A percentile compares a stretch with the other conserved stretches of the same genome.
Evolutionary conservation across 2,888 invertebrate genomes (phyloP).

Genomic region (Xestia ashworthii): DNA sequence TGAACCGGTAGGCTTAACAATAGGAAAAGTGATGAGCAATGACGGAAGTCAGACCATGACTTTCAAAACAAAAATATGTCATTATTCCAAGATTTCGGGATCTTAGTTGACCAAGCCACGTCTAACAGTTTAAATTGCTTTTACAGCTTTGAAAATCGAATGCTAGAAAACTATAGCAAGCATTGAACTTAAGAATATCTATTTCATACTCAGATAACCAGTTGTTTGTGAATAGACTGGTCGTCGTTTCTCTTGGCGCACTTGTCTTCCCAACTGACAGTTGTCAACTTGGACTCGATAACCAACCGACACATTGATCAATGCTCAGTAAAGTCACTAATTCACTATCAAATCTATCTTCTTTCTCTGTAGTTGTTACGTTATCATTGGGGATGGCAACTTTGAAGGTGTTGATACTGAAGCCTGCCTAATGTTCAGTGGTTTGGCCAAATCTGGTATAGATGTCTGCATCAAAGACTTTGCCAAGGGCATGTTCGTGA

Average conservation of each 20-base stretch:
- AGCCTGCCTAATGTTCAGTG: background rate
- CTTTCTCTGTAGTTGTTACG: conserved; percentile 4
- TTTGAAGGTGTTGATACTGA: background rate
- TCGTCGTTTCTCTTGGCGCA: conserved; percentile 54
- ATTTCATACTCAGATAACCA: conserved; percentile 55
- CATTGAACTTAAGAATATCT: conserved; percentile 55
- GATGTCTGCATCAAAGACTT: background rate
- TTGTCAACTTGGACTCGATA: conserved; percentile 60
- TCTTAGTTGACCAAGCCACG: background rate
- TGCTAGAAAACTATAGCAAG: conserved; percentile 30
- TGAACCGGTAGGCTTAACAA: conserved; percentile 23
- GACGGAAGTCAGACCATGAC: background rate
- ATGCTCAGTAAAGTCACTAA: conserved; percentile 38
- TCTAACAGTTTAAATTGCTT: background rate
- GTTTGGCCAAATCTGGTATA: background rate
- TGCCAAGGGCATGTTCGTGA: background rate
- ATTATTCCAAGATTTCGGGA: background rate
- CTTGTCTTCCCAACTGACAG: conserved; percentile 58
- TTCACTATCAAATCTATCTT: conserved; percentile 28
- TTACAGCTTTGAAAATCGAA: background rate
- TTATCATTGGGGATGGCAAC: background rate
- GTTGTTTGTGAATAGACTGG: conserved; percentile 57
- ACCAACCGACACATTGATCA: conserved; percentile 49
- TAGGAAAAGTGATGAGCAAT: conserved; percentile 23
- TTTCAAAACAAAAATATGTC: background rate